phyloP scores from a whole-genome alignment of 2,797 vertebrate species.

The Urosaurus nigricauda region DNA sequence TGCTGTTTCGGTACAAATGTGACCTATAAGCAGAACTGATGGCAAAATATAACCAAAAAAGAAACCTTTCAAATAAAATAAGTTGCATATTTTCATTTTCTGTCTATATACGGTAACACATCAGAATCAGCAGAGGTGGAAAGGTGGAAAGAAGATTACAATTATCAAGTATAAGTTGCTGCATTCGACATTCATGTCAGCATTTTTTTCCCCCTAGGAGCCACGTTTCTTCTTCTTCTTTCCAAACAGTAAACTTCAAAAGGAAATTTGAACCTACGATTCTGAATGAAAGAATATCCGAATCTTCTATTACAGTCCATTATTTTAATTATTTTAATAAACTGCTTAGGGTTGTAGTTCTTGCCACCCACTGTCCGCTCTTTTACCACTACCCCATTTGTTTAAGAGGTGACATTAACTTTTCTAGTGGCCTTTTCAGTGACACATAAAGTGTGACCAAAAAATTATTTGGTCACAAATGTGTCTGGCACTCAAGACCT shows the following conservation, averaged over 20 bases:
- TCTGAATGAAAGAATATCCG: slow-evolving; percentile 58
- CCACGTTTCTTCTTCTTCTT: slow-evolving; percentile 56
- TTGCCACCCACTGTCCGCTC: slow-evolving; percentile 59
- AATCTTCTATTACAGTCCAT: slow-evolving; percentile 46
- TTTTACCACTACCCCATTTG: slow-evolving; percentile 50
- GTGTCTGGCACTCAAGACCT: slow-evolving; percentile 74
- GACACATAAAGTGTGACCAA: slow-evolving; percentile 80
- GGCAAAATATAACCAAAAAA: neutral
- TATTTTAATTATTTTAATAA: slow-evolving; percentile 48
- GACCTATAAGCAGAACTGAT: slow-evolving; percentile 33
- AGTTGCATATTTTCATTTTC: neutral
- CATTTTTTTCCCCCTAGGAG: slow-evolving; percentile 46
- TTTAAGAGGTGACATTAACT: slow-evolving; percentile 75
- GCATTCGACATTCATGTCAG: slow-evolving; percentile 64
- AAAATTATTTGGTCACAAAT: slow-evolving; percentile 60
- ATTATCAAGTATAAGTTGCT: slow-evolving; percentile 65
- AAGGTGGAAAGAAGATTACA: slow-evolving; percentile 67
- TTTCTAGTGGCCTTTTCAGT: slow-evolving; percentile 81
- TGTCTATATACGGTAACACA: neutral
- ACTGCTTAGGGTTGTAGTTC: slow-evolving; percentile 47
- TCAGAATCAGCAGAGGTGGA: slow-evolving; percentile 8
- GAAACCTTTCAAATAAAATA: neutral
- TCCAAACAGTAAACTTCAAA: slow-evolving; percentile 56
- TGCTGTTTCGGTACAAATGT: slow-evolving; percentile 34
- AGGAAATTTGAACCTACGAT: slow-evolving; percentile 50